A percentile compares a stretch with the other conserved stretches of the same genome.
These are phyloP conservation scores for Corydoras sp. DNA, from an alignment of 2,113 vertebrate genomes.

Conservation along the genomic window DNA sequence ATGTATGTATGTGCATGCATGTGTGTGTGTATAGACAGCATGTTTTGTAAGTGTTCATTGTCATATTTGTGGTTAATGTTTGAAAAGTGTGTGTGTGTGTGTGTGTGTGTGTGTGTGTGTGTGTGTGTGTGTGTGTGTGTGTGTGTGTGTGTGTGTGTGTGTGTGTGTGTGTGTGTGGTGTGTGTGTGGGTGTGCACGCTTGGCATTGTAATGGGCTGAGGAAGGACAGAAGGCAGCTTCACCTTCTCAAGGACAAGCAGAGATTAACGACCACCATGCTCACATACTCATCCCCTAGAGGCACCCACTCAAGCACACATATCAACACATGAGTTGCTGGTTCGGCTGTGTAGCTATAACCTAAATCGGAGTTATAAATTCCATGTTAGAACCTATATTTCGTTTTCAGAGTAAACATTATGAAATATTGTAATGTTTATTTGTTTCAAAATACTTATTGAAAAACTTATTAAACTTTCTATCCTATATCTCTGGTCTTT, in stretches of 20 bases:
- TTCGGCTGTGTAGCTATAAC: too few species aligned
- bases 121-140: too few species aligned
- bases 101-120: slow-evolving; percentile 10
- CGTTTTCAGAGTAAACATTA: too few species aligned
- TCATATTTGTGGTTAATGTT: not conserved
- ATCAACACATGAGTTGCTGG: not conserved
- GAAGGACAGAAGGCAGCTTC: slow-evolving; percentile 28
- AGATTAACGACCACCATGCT: slow-evolving; percentile 29
- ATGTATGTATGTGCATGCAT: too few species aligned
- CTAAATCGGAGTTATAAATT: too few species aligned
- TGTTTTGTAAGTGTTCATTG: not conserved
- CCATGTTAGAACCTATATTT: too few species aligned
- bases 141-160: slow-evolving; percentile 10
- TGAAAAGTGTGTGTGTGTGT: not conserved
- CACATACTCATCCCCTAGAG: slow-evolving; percentile 1
- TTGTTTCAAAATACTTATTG: too few species aligned
- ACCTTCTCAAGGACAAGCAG: slow-evolving; percentile 40
- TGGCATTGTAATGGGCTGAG: slow-evolving; percentile 24
- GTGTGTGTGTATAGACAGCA: too few species aligned
- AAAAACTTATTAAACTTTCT: too few species aligned
- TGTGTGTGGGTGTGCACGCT: slow-evolving; percentile 15
- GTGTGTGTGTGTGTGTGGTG: slow-evolving; percentile 13
- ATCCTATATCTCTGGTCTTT: too few species aligned
- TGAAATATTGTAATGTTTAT: too few species aligned
- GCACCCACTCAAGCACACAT: not conserved